A percentile compares a stretch with the other conserved stretches of the same genome.
Evolutionary conservation across 2,888 invertebrate species (phyloP).

Genomic region (Drosophila helvetica): DNA sequence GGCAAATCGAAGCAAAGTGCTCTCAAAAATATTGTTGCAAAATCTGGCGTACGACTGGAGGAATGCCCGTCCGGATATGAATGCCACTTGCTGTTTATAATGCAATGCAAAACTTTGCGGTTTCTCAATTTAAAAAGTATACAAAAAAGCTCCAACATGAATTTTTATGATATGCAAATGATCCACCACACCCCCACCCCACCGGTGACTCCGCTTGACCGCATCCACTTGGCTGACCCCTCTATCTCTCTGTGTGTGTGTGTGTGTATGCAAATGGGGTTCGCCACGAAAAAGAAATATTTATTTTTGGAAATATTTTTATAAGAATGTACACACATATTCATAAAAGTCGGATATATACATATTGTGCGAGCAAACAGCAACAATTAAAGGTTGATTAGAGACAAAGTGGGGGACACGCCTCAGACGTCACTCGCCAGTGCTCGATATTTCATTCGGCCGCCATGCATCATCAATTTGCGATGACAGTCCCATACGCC

Average conservation of each 20-base stretch:
- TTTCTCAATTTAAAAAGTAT: constrained; percentile 75
- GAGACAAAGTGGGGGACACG: constrained; percentile 18
- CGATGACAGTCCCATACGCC: constrained; percentile 25
- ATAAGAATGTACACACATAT: not conserved
- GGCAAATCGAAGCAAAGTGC: constrained; percentile 51
- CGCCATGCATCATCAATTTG: constrained; percentile 34
- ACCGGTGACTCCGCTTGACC: constrained; percentile 14
- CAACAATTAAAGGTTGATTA: constrained; percentile 54
- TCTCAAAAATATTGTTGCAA: constrained; percentile 42
- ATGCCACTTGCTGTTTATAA: constrained; percentile 57
- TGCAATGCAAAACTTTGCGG: constrained; percentile 74
- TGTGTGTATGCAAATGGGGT: not conserved
- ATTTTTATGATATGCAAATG: constrained; percentile 79
- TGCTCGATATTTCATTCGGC: constrained; percentile 20
- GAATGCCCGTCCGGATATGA: constrained; percentile 9
- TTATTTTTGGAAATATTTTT: constrained; percentile 14
- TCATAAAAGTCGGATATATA: constrained; percentile 39
- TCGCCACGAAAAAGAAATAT: constrained; percentile 18
- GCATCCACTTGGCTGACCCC: constrained; percentile 1
- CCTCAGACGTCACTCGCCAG: constrained; percentile 8
- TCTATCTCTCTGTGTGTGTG: not conserved
- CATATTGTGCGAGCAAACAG: constrained; percentile 21
- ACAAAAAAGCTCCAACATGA: constrained; percentile 73
- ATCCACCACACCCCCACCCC: not conserved
- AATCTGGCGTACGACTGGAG: constrained; percentile 12